Conservation (phyloP, 2,797 vertebrate genomes). For the Chelidonichthys spinosus region DNA sequence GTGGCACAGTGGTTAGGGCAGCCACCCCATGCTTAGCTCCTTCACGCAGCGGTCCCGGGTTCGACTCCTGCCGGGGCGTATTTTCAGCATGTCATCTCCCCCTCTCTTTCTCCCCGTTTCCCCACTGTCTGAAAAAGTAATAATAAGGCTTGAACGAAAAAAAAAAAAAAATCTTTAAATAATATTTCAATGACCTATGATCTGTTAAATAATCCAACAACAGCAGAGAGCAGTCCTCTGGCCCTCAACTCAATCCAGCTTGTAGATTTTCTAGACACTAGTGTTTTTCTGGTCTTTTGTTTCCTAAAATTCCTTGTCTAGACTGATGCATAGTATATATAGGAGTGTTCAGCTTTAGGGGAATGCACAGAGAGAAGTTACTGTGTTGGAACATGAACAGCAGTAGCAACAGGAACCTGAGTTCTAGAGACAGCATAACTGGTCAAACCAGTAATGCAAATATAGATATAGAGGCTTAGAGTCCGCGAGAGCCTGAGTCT, state of each 20-base stretch:
- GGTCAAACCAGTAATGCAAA: constrained; percentile 14
- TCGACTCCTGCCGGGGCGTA: too few species aligned
- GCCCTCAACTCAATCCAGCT: neutral
- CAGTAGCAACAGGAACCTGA: neutral
- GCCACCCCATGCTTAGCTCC: too few species aligned
- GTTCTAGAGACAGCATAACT: neutral
- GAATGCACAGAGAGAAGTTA: neutral
- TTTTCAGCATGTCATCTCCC: too few species aligned
- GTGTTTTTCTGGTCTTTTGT: neutral
- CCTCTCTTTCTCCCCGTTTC: too few species aligned
- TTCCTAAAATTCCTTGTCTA: neutral
- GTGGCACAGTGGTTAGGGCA: too few species aligned
- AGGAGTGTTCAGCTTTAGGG: neutral
- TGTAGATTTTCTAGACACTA: neutral
- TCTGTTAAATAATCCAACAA: neutral
- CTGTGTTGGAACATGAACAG: neutral
- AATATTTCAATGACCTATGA: too few species aligned
- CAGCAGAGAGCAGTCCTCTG: neutral
- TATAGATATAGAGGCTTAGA: neutral
- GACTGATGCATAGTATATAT: neutral
- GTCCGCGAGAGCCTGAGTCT: neutral
- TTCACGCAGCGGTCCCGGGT: too few species aligned
- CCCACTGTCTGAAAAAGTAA: too few species aligned
- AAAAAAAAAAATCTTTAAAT: too few species aligned
- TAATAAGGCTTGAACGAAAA: too few species aligned